Evolutionary conservation across 2,888 invertebrate species (phyloP).

Genomic region (Eudasyphora cyanicolor): DNA sequence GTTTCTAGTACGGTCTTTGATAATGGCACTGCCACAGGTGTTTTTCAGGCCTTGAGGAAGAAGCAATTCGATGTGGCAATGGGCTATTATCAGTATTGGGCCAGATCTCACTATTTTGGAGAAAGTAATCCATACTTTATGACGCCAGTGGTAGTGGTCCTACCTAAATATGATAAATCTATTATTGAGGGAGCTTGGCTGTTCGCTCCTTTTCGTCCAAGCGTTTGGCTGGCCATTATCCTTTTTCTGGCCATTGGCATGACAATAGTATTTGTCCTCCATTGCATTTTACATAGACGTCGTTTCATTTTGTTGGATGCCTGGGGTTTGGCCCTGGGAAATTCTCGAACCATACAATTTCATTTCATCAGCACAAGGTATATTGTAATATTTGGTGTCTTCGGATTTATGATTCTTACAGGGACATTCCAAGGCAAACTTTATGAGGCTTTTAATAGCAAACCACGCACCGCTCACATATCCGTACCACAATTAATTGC

Average conservation of each 20-base stretch:
- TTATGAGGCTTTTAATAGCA: slow-evolving; percentile 45
- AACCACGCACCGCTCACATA: not conserved
- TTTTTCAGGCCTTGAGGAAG: slow-evolving; percentile 29
- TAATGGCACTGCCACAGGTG: slow-evolving; percentile 44
- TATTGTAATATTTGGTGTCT: slow-evolving; percentile 4
- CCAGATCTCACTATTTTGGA: slow-evolving; percentile 25
- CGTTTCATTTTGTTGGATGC: slow-evolving; percentile 46
- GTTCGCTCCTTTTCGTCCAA: slow-evolving; percentile 14
- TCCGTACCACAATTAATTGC: slow-evolving; percentile 31
- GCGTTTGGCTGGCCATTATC: slow-evolving; percentile 12
- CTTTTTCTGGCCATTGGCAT: not conserved
- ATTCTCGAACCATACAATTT: slow-evolving; percentile 24
- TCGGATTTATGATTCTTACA: slow-evolving; percentile 39
- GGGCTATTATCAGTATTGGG: slow-evolving; percentile 49
- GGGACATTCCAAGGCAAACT: slow-evolving; percentile 51
- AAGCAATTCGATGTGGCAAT: slow-evolving; percentile 43
- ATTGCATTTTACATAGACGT: not conserved
- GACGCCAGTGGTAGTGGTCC: slow-evolving; percentile 42
- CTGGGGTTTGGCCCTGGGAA: slow-evolving; percentile 35
- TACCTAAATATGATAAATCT: not conserved
- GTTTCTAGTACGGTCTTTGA: not conserved
- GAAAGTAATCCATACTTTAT: slow-evolving; percentile 36
- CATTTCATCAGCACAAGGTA: not conserved
- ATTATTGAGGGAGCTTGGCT: slow-evolving; percentile 32
- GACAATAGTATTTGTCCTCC: not conserved